Base-by-base conservation (phyloP, 2,888 invertebrate genomes). In the Aromia moschata region DNA sequence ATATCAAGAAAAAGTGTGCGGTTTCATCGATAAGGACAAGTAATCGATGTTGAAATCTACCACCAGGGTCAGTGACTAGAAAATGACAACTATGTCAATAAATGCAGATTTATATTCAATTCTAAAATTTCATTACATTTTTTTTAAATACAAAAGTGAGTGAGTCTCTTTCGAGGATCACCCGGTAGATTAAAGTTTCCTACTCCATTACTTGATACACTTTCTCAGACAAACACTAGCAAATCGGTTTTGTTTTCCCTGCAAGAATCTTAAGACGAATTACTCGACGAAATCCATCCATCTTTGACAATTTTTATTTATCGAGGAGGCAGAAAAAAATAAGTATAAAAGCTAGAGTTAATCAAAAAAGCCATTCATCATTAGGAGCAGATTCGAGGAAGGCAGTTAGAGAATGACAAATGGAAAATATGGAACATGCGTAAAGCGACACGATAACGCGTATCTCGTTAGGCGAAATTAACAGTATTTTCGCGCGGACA, bases 401-500 rank as follows among this genome's bases (percentile, higher is more conserved):
- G 54, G 59, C 61, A 62, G 60, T 49, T 58, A 64, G 69, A 67
- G 68, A 67, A 72, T 78, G 77, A 77, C 76, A 77, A 76, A 77
- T 76, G 76, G 70, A 73, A 70, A 71, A 67, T 72, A 71, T 71
- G 69, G 70, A 68, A 70, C 74, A 72, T 74, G 72, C 73, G 71
- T 74, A 58, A 58, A 47, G 57, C 55, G 43, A 68, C 63, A 68
- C 62, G 75, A 76, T 75, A 76, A 73, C 68, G 68, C 64, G 67
- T 71, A 74, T 70, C 75, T 74, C 71, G 75, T 74, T 74, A 74
- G 70, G 62, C 70, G 69, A 63, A 78, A 77, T 78, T 76, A 77
- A 77, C 74, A 73, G 74, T 72, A 76, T 73, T 76, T 60, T 72
- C 72, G 73, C 70, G 72, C 70, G 74, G 75, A 75, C 76, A 72